A percentile compares a stretch with the other conserved stretches of the same genome.
phyloP scores from a whole-genome alignment of 2,797 vertebrate genomes.

The Artibeus jamaicensis region DNA sequence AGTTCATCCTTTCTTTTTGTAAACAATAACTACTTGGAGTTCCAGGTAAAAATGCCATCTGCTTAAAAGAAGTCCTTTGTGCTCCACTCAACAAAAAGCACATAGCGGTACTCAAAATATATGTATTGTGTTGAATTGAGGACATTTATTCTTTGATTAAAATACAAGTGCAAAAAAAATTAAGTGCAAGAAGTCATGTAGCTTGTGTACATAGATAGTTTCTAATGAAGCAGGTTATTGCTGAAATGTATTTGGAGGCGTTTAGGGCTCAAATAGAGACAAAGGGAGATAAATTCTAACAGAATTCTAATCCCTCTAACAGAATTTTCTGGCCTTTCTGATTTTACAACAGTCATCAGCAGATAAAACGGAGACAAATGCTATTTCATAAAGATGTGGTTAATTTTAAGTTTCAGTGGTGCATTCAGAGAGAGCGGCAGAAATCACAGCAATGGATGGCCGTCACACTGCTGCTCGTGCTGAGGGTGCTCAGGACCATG shows the following conservation, averaged over 20 bases:
- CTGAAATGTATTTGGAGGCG: neutral
- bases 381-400: neutral
- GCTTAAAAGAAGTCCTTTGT: neutral
- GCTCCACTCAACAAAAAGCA: neutral
- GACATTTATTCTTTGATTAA: neutral
- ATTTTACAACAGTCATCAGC: neutral
- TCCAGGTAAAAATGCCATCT: constrained; percentile 13
- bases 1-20: neutral
- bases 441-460: neutral
- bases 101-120: neutral
- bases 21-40: neutral
- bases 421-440: neutral
- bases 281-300: neutral
- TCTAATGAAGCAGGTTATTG: neutral
- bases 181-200: neutral
- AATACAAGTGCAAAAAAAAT: constrained; percentile 10
- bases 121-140: neutral
- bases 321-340: neutral
- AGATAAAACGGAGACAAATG: neutral
- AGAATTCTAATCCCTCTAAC: too few relatives aligned
- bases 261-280: neutral
- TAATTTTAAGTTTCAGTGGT: constrained; percentile 2
- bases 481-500: neutral
- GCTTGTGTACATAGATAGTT: neutral
- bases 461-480: neutral